These are phyloP conservation scores for Lycocorax pyrrhopterus DNA, from an alignment of 2,113 vertebrate species.

Conservation along the genomic window DNA sequence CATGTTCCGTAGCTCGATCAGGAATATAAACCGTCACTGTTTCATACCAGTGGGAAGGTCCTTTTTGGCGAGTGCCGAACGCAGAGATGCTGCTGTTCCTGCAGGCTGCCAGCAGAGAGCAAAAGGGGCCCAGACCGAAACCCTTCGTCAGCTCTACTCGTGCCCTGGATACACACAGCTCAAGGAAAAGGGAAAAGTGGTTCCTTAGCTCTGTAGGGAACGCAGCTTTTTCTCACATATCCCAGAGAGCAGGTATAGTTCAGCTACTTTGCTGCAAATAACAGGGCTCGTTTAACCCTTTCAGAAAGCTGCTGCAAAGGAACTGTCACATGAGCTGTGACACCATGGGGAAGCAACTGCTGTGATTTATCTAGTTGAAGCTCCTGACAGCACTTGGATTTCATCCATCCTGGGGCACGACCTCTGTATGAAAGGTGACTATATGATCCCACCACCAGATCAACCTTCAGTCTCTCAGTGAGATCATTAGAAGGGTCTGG, in stretches of 20 bases:
- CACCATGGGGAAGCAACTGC: accelerated
- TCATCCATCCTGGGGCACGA: not conserved
- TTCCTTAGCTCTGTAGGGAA: not conserved
- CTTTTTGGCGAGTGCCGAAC: not conserved
- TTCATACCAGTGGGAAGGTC: not conserved
- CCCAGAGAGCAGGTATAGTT: not conserved
- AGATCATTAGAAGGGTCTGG: not conserved
- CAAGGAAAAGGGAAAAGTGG: not conserved
- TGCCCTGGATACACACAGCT: not conserved
- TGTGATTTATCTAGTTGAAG: not conserved
- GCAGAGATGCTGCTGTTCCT: not conserved
- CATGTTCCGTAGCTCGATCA: accelerated
- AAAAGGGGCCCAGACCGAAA: not conserved
- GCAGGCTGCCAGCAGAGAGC: conserved; percentile 46
- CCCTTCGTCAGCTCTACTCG: not conserved
- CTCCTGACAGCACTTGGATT: not conserved
- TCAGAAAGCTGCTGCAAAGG: not conserved
- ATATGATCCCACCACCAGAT: not conserved
- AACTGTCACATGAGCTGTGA: not conserved
- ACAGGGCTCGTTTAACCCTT: not conserved
- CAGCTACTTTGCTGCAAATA: not conserved
- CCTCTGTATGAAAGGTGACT: not conserved
- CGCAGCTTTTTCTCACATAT: not conserved
- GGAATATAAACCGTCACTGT: not conserved
- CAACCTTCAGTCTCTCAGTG: not conserved